Percentiles rank a stretch among this genome's conserved stretches.
These are phyloP conservation scores for Drosophila arizonae DNA, from an alignment of 1,140 invertebrate genomes.

Conservation along the genomic window DNA sequence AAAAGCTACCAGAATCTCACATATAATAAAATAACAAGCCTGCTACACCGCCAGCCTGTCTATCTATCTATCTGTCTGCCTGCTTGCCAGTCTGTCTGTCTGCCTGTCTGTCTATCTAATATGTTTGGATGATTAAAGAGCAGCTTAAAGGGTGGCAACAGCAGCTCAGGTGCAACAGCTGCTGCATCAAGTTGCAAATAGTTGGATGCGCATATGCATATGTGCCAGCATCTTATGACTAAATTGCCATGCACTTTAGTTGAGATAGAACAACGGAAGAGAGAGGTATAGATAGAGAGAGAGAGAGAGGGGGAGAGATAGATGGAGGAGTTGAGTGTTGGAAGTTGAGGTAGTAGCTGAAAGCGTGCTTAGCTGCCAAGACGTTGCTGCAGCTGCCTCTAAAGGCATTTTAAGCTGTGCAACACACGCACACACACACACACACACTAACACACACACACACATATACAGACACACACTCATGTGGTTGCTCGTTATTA, in stretches of 20 bases:
- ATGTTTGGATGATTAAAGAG: slow-evolving; percentile 27
- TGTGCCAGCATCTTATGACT: slow-evolving; percentile 37
- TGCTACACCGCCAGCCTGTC: neutral
- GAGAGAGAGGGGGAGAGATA: neutral
- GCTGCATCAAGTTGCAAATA: slow-evolving; percentile 7
- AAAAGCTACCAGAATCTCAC: neutral
- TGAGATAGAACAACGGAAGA: neutral
- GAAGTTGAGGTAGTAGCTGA: slow-evolving; percentile 18
- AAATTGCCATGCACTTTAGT: slow-evolving; percentile 67
- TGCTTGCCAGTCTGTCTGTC: neutral
- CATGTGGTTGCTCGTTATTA: slow-evolving; percentile 69
- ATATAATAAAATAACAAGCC: slow-evolving; percentile 11
- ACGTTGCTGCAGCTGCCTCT: slow-evolving; percentile 37
- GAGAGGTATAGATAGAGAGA: neutral
- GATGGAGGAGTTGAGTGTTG: neutral
- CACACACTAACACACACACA: slow-evolving; percentile 1
- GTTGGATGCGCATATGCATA: slow-evolving; percentile 21
- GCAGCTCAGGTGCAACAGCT: slow-evolving; percentile 16
- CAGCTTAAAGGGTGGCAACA: neutral
- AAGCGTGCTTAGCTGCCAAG: slow-evolving; percentile 58
- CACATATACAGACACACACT: neutral
- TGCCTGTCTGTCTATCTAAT: neutral
- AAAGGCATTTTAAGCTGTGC: slow-evolving; percentile 34
- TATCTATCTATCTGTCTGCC: neutral
- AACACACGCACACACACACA: slow-evolving; percentile 17